Conservation (phyloP, 2,888 invertebrate species). For the Ctena decussata region DNA sequence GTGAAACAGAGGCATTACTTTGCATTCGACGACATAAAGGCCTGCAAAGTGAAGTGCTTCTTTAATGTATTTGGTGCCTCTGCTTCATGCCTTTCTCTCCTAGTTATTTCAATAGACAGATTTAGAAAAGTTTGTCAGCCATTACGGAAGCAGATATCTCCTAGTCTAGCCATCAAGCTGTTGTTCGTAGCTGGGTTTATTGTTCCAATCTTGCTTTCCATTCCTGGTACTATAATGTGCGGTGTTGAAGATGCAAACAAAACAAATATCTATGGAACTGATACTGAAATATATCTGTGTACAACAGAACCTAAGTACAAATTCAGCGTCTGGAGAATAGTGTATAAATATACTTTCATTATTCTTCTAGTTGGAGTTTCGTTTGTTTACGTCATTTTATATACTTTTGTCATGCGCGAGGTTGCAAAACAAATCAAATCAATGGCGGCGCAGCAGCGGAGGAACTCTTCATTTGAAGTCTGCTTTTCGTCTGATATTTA, state of each 20-base stretch:
- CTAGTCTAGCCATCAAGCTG: constrained; percentile 39
- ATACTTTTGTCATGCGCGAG: constrained; percentile 54
- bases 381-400: constrained; percentile 43
- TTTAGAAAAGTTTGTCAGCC: constrained; percentile 55
- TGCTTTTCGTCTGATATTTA: constrained; percentile 53
- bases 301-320: constrained; percentile 42
- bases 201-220: constrained; percentile 38
- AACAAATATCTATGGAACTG: constrained; percentile 47
- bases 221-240: constrained; percentile 61
- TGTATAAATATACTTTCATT: constrained; percentile 53
- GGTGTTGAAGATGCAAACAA: constrained; percentile 45
- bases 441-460: constrained; percentile 22
- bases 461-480: constrained; percentile 47
- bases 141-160: constrained; percentile 51
- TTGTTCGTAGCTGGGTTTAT: constrained; percentile 40
- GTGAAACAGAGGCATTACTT: constrained; percentile 59
- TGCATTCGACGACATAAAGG: constrained; percentile 37
- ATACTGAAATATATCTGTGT: constrained; percentile 53
- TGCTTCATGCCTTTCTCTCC: constrained; percentile 49
- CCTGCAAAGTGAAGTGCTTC: constrained; percentile 60
- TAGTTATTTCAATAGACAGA: constrained; percentile 58
- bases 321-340: constrained; percentile 37
- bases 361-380: constrained; percentile 50
- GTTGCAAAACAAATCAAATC: constrained; percentile 44
- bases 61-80: constrained; percentile 58